Conservation (phyloP, 2,797 vertebrate species). For the Sternarchorhynchus goeldii region DNA sequence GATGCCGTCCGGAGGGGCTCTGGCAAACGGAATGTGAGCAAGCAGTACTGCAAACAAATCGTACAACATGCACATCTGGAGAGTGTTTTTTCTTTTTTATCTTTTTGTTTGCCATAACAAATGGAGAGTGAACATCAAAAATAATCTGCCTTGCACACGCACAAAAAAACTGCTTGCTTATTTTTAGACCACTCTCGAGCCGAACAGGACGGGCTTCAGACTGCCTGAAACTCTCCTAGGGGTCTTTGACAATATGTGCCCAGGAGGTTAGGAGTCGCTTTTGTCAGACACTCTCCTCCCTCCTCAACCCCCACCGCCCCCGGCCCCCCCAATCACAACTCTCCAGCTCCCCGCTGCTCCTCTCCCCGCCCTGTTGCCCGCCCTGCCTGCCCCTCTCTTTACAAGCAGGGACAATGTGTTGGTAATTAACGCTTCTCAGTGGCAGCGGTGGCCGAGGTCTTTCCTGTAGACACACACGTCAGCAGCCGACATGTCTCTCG, state of each 20-base stretch:
- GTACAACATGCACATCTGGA: conserved; percentile 55
- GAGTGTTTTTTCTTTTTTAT: conserved; percentile 32
- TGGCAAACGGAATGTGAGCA: conserved; percentile 44
- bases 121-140: conserved; percentile 48
- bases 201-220: conserved; percentile 3
- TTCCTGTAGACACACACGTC: conserved; percentile 25
- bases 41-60: conserved; percentile 52
- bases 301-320: conserved; percentile 23
- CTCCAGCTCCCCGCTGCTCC: conserved; percentile 29
- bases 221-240: conserved; percentile 21
- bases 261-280: conserved; percentile 37
- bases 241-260: conserved; percentile 39
- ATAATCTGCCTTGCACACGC: conserved; percentile 25
- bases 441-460: conserved; percentile 35
- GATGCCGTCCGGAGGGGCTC: conserved; percentile 31
- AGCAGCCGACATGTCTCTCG: conserved; percentile 28
- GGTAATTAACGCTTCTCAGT: conserved; percentile 56
- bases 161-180: conserved; percentile 42
- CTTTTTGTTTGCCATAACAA: conserved; percentile 49
- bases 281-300: conserved; percentile 31
- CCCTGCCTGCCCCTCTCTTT: conserved; percentile 30
- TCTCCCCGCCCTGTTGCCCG: conserved; percentile 8
- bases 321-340: conserved; percentile 43
- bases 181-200: conserved; percentile 31
- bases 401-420: conserved; percentile 54